These are phyloP conservation scores for Pelodytes ibericus DNA, from an alignment of 2,797 vertebrate genomes.

Conservation along the genomic window DNA sequence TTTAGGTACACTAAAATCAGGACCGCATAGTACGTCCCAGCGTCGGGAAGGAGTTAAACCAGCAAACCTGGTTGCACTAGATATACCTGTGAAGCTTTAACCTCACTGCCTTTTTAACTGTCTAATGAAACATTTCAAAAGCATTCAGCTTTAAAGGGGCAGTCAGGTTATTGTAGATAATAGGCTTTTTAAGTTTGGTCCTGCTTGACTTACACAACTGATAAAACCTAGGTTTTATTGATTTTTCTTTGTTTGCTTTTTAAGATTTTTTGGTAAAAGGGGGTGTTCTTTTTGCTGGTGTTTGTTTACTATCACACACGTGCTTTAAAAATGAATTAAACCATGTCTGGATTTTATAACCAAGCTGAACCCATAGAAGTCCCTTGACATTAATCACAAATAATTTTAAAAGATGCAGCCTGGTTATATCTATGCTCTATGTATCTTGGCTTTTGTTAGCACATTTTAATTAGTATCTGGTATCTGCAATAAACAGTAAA, in stretches of 20 bases:
- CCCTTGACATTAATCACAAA: constrained; percentile 77
- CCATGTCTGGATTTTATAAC: constrained; percentile 63
- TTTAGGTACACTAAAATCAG: too few species aligned
- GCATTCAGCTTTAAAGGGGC: neutral
- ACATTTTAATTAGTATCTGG: constrained; percentile 87
- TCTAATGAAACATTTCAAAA: neutral
- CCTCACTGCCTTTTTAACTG: neutral
- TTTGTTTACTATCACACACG: constrained; percentile 32
- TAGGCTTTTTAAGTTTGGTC: neutral
- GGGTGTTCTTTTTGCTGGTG: neutral
- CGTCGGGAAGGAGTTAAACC: too few species aligned
- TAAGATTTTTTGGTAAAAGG: neutral
- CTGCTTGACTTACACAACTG: neutral
- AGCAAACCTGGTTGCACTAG: too few species aligned
- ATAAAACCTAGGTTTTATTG: neutral
- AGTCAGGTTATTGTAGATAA: neutral
- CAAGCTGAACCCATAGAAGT: constrained; percentile 62
- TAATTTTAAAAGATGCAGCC: constrained; percentile 78
- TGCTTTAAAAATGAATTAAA: constrained; percentile 40
- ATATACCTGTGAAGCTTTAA: neutral
- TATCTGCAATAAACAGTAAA: constrained; percentile 88
- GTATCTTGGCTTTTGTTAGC: constrained; percentile 84
- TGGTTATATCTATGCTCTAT: constrained; percentile 81
- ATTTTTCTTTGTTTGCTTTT: neutral
- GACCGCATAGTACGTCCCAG: too few species aligned